Evolutionary conservation across 1,140 invertebrate genomes (phyloP), one percentile per base, ranked within the genome.

Genomic region (Drosophila insularis): DNA sequence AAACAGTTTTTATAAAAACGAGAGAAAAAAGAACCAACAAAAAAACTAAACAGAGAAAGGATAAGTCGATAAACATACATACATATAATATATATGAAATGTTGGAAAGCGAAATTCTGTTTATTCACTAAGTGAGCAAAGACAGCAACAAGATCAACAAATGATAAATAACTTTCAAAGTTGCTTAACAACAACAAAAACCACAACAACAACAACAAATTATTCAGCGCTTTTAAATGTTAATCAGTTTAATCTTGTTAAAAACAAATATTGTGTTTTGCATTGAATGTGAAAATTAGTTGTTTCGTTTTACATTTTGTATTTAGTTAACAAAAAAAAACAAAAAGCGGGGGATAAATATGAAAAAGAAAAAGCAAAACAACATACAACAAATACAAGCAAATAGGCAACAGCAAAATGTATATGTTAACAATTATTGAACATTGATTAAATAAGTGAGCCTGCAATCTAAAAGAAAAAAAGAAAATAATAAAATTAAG

Each of bases 51-150:
- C 71, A 77, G 73, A 74, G 1, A 64, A 65, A 70, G 35, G 43
- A 56, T 68, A 59, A 74, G 71, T 71, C 64, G n/a, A 72, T 35
- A 35, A 10, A 27, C 27, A 27, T 27, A 27, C 23, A 27, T 27
- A 27, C 27, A 27, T 27, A 27, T 1, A 27, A 63, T 46, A 70
- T 67, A 67, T 78, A 68, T 64, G 65, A 40, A 32, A 32, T 32
- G 27, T 56, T 32, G 54, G 31, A 32, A 56, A 58, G 13, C 53
- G 6, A 62, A 66, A 66, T 50, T 77, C 62, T 78, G 68, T 78
- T 89, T 89, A 89, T 84, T 89, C 84, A 89, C 84, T 71, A 84
- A 89, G 85, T 89, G 84, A 89, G 69, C 81, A 76, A 85, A 85
- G 81, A 84, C 77, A 68, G 68, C 64, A 84, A 71, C 37, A 62